Evolutionary conservation across 2,888 invertebrate species (phyloP).

Genomic region (Pachycephus smyrnensis): DNA sequence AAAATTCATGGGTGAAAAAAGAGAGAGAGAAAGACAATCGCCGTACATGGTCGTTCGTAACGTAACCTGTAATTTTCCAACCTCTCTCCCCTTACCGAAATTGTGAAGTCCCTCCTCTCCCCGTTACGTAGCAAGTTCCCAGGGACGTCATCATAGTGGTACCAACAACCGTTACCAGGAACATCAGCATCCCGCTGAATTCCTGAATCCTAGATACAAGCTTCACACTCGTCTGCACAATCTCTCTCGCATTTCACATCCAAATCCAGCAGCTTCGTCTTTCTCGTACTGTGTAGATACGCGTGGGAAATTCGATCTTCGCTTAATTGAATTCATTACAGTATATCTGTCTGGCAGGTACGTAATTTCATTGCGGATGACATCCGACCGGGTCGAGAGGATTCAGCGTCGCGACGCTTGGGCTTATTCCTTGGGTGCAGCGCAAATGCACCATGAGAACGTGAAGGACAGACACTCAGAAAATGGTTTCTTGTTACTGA

Average conservation of each 20-base stretch:
- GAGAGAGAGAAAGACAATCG: background rate
- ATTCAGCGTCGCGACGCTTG: background rate
- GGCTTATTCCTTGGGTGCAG: background rate
- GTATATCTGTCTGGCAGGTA: background rate
- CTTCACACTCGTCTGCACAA: background rate
- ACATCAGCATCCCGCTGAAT: background rate
- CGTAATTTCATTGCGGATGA: slow-evolving; percentile 24
- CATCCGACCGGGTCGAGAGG: background rate
- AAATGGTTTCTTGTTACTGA: background rate
- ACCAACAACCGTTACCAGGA: background rate
- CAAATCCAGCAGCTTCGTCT: background rate
- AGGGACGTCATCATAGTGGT: background rate
- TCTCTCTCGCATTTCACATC: background rate
- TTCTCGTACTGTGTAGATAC: background rate
- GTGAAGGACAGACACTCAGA: background rate
- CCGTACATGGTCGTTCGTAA: background rate
- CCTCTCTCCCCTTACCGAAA: background rate
- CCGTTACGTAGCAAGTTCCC: background rate
- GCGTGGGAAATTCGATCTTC: slow-evolving; percentile 5
- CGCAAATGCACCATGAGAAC: background rate
- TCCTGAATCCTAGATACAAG: background rate
- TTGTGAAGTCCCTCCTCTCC: background rate
- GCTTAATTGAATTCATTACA: slow-evolving; percentile 17
- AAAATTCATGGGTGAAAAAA: background rate
- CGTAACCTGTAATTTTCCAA: background rate